Evolutionary conservation across 2,113 vertebrate genomes (phyloP).

Genomic region (Python bivittatus): DNA sequence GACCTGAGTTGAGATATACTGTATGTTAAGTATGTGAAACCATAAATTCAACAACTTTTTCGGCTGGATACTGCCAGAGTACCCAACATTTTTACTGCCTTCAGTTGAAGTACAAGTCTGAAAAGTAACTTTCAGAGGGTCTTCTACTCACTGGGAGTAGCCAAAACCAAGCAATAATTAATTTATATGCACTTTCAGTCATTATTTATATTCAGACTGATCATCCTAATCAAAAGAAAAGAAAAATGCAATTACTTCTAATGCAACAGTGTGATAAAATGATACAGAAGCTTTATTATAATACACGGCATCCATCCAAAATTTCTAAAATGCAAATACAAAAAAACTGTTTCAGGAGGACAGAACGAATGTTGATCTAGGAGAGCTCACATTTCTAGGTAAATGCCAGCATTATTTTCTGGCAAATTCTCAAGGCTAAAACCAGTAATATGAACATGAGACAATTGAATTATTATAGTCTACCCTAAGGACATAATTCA

Average conservation of each 20-base stretch:
- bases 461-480: background rate
- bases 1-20: too few relatives aligned
- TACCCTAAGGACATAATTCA: background rate
- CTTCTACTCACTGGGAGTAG: background rate
- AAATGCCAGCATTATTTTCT: slow-evolving; percentile 1
- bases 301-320: slow-evolving; percentile 10
- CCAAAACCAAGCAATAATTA: background rate
- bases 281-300: background rate
- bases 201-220: background rate
- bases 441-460: background rate
- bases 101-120: background rate
- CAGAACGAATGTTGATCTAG: slow-evolving; percentile 1
- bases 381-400: background rate
- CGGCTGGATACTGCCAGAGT: background rate
- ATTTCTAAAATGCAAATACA: background rate
- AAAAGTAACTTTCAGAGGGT: background rate
- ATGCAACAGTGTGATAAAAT: background rate
- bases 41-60: background rate
- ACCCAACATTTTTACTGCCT: background rate
- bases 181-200: background rate
- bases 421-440: background rate
- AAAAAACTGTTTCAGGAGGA: background rate
- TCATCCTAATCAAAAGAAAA: background rate
- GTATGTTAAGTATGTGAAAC: too few relatives aligned
- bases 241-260: background rate